Evolutionary conservation across 1,140 invertebrate species (phyloP).

Genomic region (Brachionus paranguensis): DNA sequence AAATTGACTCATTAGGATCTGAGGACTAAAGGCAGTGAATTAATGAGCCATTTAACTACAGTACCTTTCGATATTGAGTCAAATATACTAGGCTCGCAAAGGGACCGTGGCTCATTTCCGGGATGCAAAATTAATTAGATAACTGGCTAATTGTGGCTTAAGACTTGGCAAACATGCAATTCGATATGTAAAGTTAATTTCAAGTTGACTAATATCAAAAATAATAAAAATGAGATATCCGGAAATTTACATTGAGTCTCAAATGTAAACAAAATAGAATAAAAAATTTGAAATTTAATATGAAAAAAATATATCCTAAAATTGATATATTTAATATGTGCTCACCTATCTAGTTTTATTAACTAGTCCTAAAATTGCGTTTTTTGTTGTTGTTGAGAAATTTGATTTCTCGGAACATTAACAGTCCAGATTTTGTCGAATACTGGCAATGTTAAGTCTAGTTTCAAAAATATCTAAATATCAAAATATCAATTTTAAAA

Average conservation of each 20-base stretch:
- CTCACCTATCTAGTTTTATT: conserved; percentile 4
- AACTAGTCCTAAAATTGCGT: neutral
- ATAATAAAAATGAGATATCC: conserved; percentile 17
- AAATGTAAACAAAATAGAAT: conserved; percentile 11
- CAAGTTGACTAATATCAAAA: conserved; percentile 4
- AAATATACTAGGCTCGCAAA: neutral
- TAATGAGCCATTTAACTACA: neutral
- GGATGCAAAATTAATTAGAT: neutral
- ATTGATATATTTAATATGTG: neutral
- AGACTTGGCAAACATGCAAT: neutral
- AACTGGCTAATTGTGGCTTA: neutral
- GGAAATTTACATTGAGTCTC: conserved; percentile 21
- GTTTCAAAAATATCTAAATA: too few relatives aligned
- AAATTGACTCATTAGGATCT: neutral
- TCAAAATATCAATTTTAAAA: too few relatives aligned
- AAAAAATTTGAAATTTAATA: conserved; percentile 12
- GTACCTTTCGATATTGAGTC: neutral
- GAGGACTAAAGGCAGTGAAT: neutral
- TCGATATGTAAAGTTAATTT: neutral
- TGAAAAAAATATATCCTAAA: neutral
- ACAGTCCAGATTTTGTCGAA: neutral
- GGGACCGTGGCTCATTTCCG: neutral
- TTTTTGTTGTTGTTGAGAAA: neutral
- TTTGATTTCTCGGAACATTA: neutral
- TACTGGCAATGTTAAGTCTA: neutral